Conservation (phyloP, 2,888 invertebrate species). For the Trichopoda pennipes region DNA sequence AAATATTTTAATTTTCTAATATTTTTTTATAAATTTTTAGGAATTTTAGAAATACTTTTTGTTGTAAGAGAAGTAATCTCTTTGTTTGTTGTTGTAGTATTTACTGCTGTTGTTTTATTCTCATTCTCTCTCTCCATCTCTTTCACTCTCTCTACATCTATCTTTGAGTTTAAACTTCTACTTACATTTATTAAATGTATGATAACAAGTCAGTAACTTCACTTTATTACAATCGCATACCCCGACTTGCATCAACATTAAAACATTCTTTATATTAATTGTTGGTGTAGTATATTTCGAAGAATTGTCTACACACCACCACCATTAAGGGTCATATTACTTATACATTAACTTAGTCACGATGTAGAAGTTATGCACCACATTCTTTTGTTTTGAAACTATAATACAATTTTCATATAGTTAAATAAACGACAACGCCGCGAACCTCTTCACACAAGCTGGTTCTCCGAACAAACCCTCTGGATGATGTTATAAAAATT, state of each 20-base stretch:
- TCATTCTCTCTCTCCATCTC: constrained; percentile 34
- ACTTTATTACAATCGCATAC: constrained; percentile 13
- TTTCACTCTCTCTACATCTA: constrained; percentile 26
- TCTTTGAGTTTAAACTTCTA: constrained; percentile 1
- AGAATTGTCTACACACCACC: constrained; percentile 10
- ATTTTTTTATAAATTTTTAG: constrained; percentile 1
- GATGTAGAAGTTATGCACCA: too few species aligned
- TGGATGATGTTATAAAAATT: too few species aligned
- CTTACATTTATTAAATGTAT: neutral
- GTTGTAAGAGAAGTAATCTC: constrained; percentile 53
- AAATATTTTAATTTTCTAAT: constrained; percentile 33
- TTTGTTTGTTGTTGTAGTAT: constrained; percentile 53
- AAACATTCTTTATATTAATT: neutral
- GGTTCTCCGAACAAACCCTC: too few species aligned
- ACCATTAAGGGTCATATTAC: too few species aligned
- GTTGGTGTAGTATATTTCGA: constrained; percentile 29
- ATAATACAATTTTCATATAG: too few species aligned
- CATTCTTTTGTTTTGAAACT: too few species aligned
- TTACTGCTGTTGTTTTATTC: constrained; percentile 70
- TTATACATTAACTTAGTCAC: too few species aligned
- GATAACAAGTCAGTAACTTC: constrained; percentile 74
- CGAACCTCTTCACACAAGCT: too few species aligned
- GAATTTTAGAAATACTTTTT: constrained; percentile 44
- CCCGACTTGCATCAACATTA: neutral
- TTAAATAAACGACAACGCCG: too few species aligned